A percentile compares a stretch with the other conserved stretches of the same genome.
phyloP scores from a whole-genome alignment of 1,140 invertebrate genomes.

The Planococcus citri region DNA sequence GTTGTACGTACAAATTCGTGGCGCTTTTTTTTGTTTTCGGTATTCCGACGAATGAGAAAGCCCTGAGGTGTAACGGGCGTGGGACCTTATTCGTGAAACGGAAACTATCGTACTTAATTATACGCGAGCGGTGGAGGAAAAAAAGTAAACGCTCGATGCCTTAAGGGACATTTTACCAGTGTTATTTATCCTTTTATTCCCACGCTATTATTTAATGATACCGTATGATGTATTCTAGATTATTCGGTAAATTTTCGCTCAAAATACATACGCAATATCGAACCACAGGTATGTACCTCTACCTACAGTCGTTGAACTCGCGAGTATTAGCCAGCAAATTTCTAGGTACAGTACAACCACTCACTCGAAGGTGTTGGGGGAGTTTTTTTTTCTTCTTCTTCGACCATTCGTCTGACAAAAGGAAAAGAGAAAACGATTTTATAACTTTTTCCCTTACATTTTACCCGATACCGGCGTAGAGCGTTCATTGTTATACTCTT shows the following conservation, averaged over 20 bases:
- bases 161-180: slow-evolving; percentile 3
- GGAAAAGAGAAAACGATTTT: not conserved
- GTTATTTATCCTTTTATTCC: slow-evolving; percentile 7
- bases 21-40: not conserved
- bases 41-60: not conserved
- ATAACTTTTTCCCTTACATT: not conserved
- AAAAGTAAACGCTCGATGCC: not conserved
- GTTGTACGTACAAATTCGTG: too few species aligned
- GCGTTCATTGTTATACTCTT: not conserved
- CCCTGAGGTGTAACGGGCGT: not conserved
- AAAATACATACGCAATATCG: too few species aligned
- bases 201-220: slow-evolving; percentile 7
- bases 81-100: slow-evolving; percentile 1
- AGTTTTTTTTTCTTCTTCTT: too few species aligned
- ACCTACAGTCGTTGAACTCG: too few species aligned
- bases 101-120: slow-evolving; percentile 3
- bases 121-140: not conserved
- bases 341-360: too few species aligned
- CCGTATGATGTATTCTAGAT: not conserved
- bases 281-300: too few species aligned
- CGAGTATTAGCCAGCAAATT: too few species aligned
- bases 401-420: too few species aligned
- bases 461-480: too few species aligned
- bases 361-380: too few species aligned
- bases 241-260: too few species aligned